Evolutionary conservation across 2,888 invertebrate genomes (phyloP).

Genomic region (Xestobium rufovillosum): DNA sequence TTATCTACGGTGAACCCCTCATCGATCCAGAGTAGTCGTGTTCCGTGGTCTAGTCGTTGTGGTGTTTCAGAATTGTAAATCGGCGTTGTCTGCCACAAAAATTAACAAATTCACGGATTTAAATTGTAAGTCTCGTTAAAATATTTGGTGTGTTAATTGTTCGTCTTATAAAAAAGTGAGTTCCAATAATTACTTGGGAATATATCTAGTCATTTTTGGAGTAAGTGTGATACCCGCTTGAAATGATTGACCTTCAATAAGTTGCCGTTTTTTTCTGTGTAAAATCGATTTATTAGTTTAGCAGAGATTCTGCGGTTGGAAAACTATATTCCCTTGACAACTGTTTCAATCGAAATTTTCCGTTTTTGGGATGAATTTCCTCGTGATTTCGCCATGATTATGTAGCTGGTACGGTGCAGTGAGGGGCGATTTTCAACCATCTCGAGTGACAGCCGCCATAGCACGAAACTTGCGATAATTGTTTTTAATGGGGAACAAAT

Average conservation of each 20-base stretch:
- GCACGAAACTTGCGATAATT: too few relatives aligned
- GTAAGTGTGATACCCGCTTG: neutral
- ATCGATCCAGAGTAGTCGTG: constrained; percentile 42
- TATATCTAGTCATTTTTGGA: too few relatives aligned
- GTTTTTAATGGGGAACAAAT: too few relatives aligned
- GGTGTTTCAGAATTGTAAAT: constrained; percentile 30
- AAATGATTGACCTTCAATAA: constrained; percentile 2
- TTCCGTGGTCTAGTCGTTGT: constrained; percentile 39
- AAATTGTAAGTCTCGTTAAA: constrained; percentile 35
- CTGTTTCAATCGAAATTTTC: too few relatives aligned
- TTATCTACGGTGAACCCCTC: constrained; percentile 39
- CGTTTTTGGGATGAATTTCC: too few relatives aligned
- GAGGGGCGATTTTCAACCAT: too few relatives aligned
- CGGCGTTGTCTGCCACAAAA: constrained; percentile 34
- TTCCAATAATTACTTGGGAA: constrained; percentile 25
- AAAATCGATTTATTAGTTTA: constrained; percentile 1
- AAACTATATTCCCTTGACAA: too few relatives aligned
- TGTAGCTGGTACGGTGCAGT: too few relatives aligned
- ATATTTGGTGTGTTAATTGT: constrained; percentile 6
- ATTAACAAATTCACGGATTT: constrained; percentile 34
- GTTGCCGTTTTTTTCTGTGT: neutral
- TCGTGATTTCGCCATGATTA: too few relatives aligned
- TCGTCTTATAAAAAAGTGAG: constrained; percentile 16
- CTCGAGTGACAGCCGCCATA: too few relatives aligned
- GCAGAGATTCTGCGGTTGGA: too few relatives aligned